Evolutionary conservation across 2,888 invertebrate species (phyloP).

Genomic region (Drosophila anomalipes): DNA sequence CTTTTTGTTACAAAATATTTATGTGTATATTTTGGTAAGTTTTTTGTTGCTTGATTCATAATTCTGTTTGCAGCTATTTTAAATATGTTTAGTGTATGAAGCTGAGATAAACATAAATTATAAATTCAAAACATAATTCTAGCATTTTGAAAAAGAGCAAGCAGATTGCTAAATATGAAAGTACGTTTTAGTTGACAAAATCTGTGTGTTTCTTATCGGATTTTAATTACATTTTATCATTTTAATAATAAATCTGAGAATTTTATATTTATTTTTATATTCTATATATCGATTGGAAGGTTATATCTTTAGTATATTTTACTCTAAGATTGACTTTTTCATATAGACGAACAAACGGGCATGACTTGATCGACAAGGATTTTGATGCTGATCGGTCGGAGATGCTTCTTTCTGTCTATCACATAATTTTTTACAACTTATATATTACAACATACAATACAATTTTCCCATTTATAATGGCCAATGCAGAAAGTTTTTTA

Average conservation of each 20-base stretch:
- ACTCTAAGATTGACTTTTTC: background rate
- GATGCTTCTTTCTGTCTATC: background rate
- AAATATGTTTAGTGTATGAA: background rate
- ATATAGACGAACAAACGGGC: background rate
- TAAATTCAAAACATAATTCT: background rate
- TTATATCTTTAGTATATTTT: background rate
- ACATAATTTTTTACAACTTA: background rate
- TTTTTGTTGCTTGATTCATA: background rate
- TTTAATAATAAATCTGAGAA: background rate
- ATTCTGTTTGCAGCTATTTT: background rate
- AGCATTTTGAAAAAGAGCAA: fast-evolving
- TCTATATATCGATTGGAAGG: background rate
- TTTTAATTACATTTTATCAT: background rate
- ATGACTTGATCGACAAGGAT: background rate
- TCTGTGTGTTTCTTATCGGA: background rate
- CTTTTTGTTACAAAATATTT: background rate
- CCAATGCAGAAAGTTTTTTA: background rate
- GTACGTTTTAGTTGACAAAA: background rate
- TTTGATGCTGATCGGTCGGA: background rate
- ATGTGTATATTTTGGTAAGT: background rate
- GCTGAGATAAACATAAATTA: background rate
- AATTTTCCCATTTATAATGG: background rate
- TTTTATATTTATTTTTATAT: background rate
- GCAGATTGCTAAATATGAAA: background rate
- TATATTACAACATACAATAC: no score